A percentile compares a stretch with the other conserved stretches of the same genome.
Evolutionary conservation across 1,140 invertebrate species (phyloP).

Genomic region (Holcopasites calliopsidis): DNA sequence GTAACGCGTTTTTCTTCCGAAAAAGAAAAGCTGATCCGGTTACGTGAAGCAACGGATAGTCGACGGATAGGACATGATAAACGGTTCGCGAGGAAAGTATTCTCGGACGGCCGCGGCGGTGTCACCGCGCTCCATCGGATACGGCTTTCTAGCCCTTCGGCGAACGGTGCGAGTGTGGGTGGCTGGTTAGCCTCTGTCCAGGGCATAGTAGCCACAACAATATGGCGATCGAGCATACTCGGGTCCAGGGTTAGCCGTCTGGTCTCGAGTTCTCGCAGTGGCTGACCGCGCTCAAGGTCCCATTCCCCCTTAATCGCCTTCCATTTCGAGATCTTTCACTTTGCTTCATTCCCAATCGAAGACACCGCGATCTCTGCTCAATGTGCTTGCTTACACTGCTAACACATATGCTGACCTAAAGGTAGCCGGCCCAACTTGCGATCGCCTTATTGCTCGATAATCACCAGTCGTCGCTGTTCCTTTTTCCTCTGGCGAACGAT

Average conservation of each 20-base stretch:
- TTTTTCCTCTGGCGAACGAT: background rate
- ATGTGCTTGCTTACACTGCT: slow-evolving; percentile 16
- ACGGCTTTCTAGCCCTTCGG: background rate
- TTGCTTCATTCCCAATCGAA: slow-evolving; percentile 70
- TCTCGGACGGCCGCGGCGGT: slow-evolving; percentile 5
- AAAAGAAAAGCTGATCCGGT: background rate
- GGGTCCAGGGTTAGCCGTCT: slow-evolving; percentile 17
- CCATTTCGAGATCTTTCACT: slow-evolving; percentile 74
- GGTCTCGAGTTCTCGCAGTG: slow-evolving; percentile 61
- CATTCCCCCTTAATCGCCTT: slow-evolving; percentile 69
- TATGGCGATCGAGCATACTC: slow-evolving; percentile 58
- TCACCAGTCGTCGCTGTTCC: too few species aligned
- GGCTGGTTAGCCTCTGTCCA: slow-evolving; percentile 38
- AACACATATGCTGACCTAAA: slow-evolving; percentile 73
- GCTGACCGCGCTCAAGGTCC: slow-evolving; percentile 77
- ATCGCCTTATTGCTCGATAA: slow-evolving; percentile 7
- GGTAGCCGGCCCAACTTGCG: slow-evolving; percentile 58
- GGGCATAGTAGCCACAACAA: slow-evolving; percentile 65
- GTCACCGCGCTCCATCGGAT: slow-evolving; percentile 30
- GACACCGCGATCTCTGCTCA: slow-evolving; percentile 55
- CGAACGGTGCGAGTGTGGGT: slow-evolving; percentile 27
- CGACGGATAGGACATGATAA: slow-evolving; percentile 1
- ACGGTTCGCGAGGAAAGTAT: background rate
- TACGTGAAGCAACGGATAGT: slow-evolving; percentile 11
- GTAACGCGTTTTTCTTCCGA: background rate